Evolutionary conservation across 1,140 invertebrate species (phyloP), one percentile per base, ranked within the genome.

Genomic region (Planococcus citri): DNA sequence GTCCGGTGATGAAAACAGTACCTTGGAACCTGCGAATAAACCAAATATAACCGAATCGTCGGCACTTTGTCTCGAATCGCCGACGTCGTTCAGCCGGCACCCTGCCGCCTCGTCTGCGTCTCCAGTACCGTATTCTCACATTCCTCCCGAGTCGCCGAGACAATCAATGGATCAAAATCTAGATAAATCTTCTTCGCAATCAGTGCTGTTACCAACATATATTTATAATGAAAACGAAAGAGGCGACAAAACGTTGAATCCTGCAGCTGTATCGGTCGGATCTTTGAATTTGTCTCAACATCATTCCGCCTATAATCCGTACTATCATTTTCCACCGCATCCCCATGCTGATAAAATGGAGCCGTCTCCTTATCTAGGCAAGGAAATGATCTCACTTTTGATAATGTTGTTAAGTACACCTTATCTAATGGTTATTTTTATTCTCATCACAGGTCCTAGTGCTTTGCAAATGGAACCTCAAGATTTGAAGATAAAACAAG

Each of bases 401-500:
- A n/a, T n/a, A n/a, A n/a, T n/a, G n/a, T n/a, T n/a, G n/a, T n/a
- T n/a, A n/a, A n/a, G n/a, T n/a, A n/a, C n/a, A n/a, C n/a, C n/a
- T n/a, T n/a, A n/a, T n/a, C n/a, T n/a, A n/a, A n/a, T n/a, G n/a
- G n/a, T n/a, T n/a, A n/a, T n/a, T n/a, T n/a, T n/a, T n/a, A n/a
- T n/a, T n/a, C n/a, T n/a, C n/a, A n/a, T 25, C 20, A 17, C 60
- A 64, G 60, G 60, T 14, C 25, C 25, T 12, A 64, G 25, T 21
- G 10, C 60, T 25, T 25, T 64, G 12, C 75, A 76, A 70, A 77
- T 84, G 76, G 80, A 89, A 76, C 88, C 88, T 12, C 88, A 89
- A 76, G 89, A 89, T 76, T 78, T 89, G 64, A 89, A 91, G 76
- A 88, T 90, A 22, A 91, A 91, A 77, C 86, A 89, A 76, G 88